Evolutionary conservation across 2,888 invertebrate species (phyloP).

Genomic region (Mythimna vitellina): DNA sequence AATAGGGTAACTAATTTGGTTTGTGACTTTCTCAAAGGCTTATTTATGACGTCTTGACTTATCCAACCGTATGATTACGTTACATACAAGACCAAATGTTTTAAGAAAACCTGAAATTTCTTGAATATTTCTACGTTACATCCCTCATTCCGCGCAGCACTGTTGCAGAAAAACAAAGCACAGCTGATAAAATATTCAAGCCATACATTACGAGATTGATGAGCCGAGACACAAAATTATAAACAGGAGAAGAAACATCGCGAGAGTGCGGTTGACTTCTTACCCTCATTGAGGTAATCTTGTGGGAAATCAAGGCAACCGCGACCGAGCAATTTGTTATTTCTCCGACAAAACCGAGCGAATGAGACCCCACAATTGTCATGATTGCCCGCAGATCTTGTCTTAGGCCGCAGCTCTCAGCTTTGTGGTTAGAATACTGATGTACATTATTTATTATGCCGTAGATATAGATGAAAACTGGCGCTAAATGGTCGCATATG

Average conservation of each 20-base stretch:
- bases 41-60: constrained; percentile 17
- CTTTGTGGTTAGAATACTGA: constrained; percentile 71
- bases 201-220: constrained; percentile 68
- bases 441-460: constrained; percentile 67
- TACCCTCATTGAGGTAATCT: constrained; percentile 84
- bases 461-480: constrained; percentile 61
- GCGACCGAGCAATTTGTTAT: constrained; percentile 83
- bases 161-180: constrained; percentile 51
- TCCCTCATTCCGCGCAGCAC: constrained; percentile 20
- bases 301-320: constrained; percentile 85
- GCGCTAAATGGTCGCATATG: constrained; percentile 55
- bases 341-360: constrained; percentile 73
- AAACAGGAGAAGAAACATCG: constrained; percentile 71
- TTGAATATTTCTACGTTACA: constrained; percentile 12
- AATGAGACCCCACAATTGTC: constrained; percentile 69
- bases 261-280: constrained; percentile 78
- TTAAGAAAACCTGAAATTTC: constrained; percentile 13
- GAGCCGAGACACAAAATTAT: constrained; percentile 75
- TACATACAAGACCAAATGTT: constrained; percentile 19
- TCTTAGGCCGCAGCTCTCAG: constrained; percentile 57
- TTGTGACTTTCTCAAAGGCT: constrained; percentile 15
- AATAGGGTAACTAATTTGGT: not conserved
- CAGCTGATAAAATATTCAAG: constrained; percentile 66
- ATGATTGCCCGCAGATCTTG: constrained; percentile 55
- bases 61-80: constrained; percentile 44